These are phyloP conservation scores for Catostylus mosaicus DNA, from an alignment of 30 jellyfish, hydroid and myxozoan genomes.

Conservation along the genomic window DNA sequence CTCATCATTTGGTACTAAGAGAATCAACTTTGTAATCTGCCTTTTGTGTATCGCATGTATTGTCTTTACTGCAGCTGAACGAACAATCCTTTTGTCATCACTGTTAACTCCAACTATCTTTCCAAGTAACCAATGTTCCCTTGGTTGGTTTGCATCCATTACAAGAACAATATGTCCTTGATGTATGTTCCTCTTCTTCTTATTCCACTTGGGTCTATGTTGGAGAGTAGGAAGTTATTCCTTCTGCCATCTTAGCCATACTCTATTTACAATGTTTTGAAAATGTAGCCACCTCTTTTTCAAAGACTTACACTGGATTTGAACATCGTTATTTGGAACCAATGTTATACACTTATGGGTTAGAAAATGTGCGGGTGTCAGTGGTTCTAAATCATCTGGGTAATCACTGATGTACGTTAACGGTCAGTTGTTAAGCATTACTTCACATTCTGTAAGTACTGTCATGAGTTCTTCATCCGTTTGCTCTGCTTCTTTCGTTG, in stretches of 20 bases:
- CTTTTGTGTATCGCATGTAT: slow-evolving; percentile 9
- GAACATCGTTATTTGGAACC: slow-evolving; percentile 21
- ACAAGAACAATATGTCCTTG: slow-evolving; percentile 26
- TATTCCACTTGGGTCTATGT: slow-evolving; percentile 35
- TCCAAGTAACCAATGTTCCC: slow-evolving; percentile 39
- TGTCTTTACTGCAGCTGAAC: slow-evolving; percentile 25
- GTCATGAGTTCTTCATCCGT: slow-evolving; percentile 36
- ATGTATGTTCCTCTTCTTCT: slow-evolving; percentile 32
- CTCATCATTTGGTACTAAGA: slow-evolving; percentile 36
- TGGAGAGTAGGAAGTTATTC: slow-evolving; percentile 30
- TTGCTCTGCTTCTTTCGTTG: slow-evolving; percentile 18
- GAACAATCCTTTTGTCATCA: slow-evolving; percentile 38
- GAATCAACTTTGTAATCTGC: slow-evolving; percentile 31
- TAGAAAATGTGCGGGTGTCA: slow-evolving; percentile 32
- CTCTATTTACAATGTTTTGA: slow-evolving; percentile 25
- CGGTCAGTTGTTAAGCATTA: slow-evolving; percentile 44
- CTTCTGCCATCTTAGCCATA: slow-evolving; percentile 34
- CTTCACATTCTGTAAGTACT: slow-evolving; percentile 35
- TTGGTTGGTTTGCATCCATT: slow-evolving; percentile 40
- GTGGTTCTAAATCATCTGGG: slow-evolving; percentile 30
- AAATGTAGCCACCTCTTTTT: slow-evolving; percentile 6
- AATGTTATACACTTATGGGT: slow-evolving; percentile 13
- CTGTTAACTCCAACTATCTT: slow-evolving; percentile 24
- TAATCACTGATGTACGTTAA: slow-evolving; percentile 24
- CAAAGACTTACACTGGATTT: background rate